A percentile compares a stretch with the other conserved stretches of the same genome.
Evolutionary conservation across 2,113 vertebrate species (phyloP).

Genomic region (Corydoras sp.): DNA sequence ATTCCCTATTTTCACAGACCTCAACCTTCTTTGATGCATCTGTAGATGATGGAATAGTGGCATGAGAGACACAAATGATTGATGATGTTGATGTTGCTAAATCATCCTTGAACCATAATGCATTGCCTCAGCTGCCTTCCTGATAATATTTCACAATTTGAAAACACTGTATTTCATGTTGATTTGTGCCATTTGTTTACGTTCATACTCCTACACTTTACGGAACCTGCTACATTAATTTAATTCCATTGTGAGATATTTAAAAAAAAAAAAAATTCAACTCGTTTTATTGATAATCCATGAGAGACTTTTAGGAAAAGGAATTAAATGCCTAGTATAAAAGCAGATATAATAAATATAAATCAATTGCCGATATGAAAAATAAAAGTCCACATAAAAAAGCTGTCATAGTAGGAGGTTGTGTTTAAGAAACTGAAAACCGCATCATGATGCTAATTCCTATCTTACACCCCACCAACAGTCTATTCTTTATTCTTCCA

Average conservation of each 20-base stretch:
- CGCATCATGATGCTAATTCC: too few relatives aligned
- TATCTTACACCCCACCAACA: too few relatives aligned
- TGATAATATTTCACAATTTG: slow-evolving; percentile 58
- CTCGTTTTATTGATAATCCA: too few relatives aligned
- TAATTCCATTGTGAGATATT: neutral
- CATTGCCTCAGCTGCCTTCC: slow-evolving; percentile 52
- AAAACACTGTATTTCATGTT: slow-evolving; percentile 56
- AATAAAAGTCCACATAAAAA: too few relatives aligned
- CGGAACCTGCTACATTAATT: slow-evolving; percentile 30
- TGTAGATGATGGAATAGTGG: slow-evolving; percentile 41
- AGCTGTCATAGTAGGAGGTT: too few relatives aligned
- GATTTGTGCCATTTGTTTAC: slow-evolving; percentile 43
- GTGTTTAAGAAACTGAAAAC: too few relatives aligned
- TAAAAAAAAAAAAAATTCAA: too few relatives aligned
- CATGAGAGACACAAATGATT: slow-evolving; percentile 50
- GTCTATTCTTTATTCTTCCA: too few relatives aligned
- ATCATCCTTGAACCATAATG: slow-evolving; percentile 54
- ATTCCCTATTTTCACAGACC: slow-evolving; percentile 25
- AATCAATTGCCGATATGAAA: too few relatives aligned
- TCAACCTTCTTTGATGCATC: slow-evolving; percentile 30
- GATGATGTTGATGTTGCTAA: slow-evolving; percentile 49
- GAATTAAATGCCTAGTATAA: too few relatives aligned
- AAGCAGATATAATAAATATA: too few relatives aligned
- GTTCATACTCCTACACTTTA: slow-evolving; percentile 30
- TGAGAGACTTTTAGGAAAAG: too few relatives aligned